Percentiles rank a stretch among this genome's conserved stretches.
phyloP scores from a whole-genome alignment of 2,888 invertebrate species.

The Ophion obscuratus region DNA sequence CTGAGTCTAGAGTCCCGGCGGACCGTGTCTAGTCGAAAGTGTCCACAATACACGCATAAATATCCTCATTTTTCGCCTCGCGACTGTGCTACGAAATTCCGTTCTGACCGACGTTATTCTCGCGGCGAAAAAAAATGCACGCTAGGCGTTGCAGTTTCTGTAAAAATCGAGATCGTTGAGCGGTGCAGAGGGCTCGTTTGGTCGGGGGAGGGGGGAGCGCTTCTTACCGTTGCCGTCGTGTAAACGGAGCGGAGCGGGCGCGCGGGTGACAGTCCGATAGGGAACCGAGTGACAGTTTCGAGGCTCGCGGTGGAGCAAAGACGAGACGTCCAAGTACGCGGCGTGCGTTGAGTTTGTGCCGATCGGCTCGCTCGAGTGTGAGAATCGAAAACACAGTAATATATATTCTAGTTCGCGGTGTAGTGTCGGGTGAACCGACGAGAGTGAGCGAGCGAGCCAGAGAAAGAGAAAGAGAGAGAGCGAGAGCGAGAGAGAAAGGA shows the following conservation, averaged over 20 bases:
- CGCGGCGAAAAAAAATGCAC: not conserved
- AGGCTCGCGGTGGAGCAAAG: slow-evolving; percentile 18
- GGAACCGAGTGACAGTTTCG: slow-evolving; percentile 42
- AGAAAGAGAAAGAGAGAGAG: slow-evolving; percentile 6
- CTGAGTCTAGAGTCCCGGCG: slow-evolving; percentile 11
- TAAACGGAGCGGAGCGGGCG: slow-evolving; percentile 18
- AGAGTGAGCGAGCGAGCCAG: slow-evolving; percentile 24
- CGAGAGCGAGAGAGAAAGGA: slow-evolving; percentile 21
- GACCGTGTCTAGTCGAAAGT: not conserved
- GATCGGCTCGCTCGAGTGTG: slow-evolving; percentile 34
- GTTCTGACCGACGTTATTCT: not conserved
- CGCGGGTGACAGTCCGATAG: slow-evolving; percentile 32
- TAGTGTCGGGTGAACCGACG: slow-evolving; percentile 64
- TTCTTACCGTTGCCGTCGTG: slow-evolving; percentile 21
- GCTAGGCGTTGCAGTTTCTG: not conserved
- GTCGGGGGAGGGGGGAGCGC: slow-evolving; percentile 14
- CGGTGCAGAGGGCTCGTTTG: slow-evolving; percentile 3
- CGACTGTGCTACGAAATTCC: not conserved
- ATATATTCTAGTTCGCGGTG: slow-evolving; percentile 43
- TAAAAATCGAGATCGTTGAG: slow-evolving; percentile 7
- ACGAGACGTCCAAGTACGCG: slow-evolving; percentile 2
- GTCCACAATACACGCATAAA: slow-evolving; percentile 7
- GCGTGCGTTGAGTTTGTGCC: slow-evolving; percentile 47
- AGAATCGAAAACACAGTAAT: slow-evolving; percentile 20
- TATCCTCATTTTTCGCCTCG: not conserved